These are phyloP conservation scores for Cyanoramphus novaezelandiae DNA, from an alignment of 2,113 vertebrate species.

Conservation along the genomic window DNA sequence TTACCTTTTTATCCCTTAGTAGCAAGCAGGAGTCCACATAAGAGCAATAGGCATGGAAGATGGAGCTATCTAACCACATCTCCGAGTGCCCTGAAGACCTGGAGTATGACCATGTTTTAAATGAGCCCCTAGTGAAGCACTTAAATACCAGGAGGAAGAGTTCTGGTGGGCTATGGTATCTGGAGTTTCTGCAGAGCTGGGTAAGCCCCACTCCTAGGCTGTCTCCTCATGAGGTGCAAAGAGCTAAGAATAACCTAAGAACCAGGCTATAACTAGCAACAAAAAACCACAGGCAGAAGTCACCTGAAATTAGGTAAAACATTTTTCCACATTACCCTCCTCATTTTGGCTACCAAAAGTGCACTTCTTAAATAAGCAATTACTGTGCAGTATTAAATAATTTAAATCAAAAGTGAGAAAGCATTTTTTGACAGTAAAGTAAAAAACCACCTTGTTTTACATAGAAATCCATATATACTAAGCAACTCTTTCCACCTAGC, in stretches of 20 bases:
- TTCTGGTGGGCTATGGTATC: background rate
- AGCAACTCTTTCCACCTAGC: background rate
- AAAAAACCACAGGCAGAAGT: background rate
- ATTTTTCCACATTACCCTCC: background rate
- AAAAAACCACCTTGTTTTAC: background rate
- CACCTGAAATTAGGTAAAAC: background rate
- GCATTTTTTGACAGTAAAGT: background rate
- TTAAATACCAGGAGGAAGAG: background rate
- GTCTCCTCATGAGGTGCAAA: background rate
- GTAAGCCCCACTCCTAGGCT: background rate
- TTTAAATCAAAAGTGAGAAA: background rate
- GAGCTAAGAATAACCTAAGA: background rate
- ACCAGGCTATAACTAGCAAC: background rate
- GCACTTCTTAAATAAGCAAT: background rate
- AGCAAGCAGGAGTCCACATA: background rate
- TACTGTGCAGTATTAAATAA: background rate
- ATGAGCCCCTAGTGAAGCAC: background rate
- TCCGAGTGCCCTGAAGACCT: background rate
- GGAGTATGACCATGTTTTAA: background rate
- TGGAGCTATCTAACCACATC: rapidly evolving
- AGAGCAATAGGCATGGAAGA: background rate
- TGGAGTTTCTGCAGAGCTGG: background rate
- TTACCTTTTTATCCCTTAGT: background rate
- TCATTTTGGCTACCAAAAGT: background rate
- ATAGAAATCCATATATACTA: background rate